These are phyloP conservation scores for Glyphotaelius pellucidus DNA, from an alignment of 2,888 invertebrate genomes.

Conservation along the genomic window DNA sequence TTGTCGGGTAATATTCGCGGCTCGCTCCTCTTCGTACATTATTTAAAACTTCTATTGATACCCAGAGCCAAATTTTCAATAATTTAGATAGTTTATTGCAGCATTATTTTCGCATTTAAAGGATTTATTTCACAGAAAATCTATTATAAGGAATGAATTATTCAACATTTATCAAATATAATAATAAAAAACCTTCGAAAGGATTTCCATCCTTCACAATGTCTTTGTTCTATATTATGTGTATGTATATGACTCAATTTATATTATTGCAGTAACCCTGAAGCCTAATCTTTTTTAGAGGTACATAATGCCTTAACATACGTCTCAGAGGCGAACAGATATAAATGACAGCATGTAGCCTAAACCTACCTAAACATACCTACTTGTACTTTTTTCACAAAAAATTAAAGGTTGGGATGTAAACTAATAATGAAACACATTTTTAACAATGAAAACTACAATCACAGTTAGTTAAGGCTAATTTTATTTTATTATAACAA, in stretches of 20 bases:
- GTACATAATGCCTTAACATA: too few relatives aligned
- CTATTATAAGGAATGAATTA: not conserved
- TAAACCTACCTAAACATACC: too few relatives aligned
- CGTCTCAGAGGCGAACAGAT: too few relatives aligned
- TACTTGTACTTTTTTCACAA: too few relatives aligned
- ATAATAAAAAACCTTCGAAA: not conserved
- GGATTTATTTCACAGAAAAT: not conserved
- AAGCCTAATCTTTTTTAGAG: too few relatives aligned
- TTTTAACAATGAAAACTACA: too few relatives aligned
- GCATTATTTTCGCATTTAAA: not conserved
- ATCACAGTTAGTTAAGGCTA: too few relatives aligned
- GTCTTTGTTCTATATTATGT: not conserved
- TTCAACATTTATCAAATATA: not conserved
- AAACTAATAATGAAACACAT: too few relatives aligned
- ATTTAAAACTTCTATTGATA: not conserved
- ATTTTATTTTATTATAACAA: too few relatives aligned
- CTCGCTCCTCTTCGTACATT: constrained; percentile 10
- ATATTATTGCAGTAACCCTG: not conserved
- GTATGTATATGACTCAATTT: not conserved
- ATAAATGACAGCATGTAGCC: too few relatives aligned
- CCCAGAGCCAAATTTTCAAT: constrained; percentile 14
- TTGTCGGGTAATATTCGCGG: constrained; percentile 18
- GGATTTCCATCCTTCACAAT: too few relatives aligned
- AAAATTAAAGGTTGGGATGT: too few relatives aligned
- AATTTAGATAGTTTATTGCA: constrained; percentile 17